Percentiles rank a stretch among this genome's conserved stretches.
These are phyloP conservation scores for Yoshiicerus persimilis DNA, from an alignment of 1,140 invertebrate genomes.

Conservation along the genomic window DNA sequence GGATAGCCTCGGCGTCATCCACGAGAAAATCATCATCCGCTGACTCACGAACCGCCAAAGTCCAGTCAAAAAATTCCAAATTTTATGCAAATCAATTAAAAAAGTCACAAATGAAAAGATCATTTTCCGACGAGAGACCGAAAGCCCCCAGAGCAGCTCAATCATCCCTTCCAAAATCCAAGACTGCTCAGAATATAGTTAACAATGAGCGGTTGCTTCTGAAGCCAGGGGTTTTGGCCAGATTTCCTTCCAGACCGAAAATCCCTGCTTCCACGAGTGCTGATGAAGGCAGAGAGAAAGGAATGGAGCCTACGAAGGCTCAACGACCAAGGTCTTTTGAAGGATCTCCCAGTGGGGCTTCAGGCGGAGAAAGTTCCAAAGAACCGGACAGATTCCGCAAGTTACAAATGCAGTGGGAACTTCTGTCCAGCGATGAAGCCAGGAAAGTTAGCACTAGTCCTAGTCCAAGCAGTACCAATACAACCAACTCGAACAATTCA, in stretches of 20 bases:
- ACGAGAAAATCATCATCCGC: slow-evolving; percentile 60
- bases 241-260: slow-evolving; percentile 39
- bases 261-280: slow-evolving; percentile 18
- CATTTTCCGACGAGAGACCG: slow-evolving; percentile 44
- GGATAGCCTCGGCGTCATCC: slow-evolving; percentile 55
- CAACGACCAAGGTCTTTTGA: slow-evolving; percentile 32
- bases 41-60: slow-evolving; percentile 53
- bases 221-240: background rate
- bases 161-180: slow-evolving; percentile 46
- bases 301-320: slow-evolving; percentile 36
- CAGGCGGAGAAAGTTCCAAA: slow-evolving; percentile 24
- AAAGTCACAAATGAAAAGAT: slow-evolving; percentile 47
- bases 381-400: slow-evolving; percentile 62
- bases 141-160: slow-evolving; percentile 18
- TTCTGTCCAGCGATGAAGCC: slow-evolving; percentile 57
- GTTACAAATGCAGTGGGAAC: slow-evolving; percentile 84
- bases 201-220: background rate
- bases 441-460: slow-evolving; percentile 49
- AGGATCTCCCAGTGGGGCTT: background rate
- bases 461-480: slow-evolving; percentile 35
- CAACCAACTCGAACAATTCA: background rate
- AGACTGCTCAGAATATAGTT: slow-evolving; percentile 43
- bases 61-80: slow-evolving; percentile 44
- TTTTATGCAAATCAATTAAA: slow-evolving; percentile 47
- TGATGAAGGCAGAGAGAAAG: slow-evolving; percentile 31